Base-by-base conservation (phyloP, 2,113 vertebrate species). In the Chelonoidis abingdonii region DNA sequence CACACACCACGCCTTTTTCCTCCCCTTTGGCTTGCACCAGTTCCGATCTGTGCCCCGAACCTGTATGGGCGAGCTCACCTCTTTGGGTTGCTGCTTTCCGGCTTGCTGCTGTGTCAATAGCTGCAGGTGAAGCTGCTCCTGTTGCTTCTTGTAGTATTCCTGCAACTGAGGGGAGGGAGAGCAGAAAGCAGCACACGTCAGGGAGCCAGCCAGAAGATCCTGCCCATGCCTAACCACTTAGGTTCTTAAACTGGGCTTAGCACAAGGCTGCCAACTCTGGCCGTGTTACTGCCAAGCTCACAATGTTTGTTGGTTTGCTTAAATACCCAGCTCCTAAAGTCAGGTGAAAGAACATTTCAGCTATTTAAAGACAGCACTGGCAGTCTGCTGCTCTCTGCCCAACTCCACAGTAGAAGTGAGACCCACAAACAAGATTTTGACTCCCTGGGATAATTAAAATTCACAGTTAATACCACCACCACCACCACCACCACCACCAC, bases 101-200 rank as follows among this genome's bases (percentile, higher is more conserved):
- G 99, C 99, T 91, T 99, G 99, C 98, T 99, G 99, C 95, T 99
- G 99, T 89, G 99, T 99, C 97, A 99, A 98, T 91, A 99, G 99
- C 98, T 99, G 99, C 93, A 99, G 98, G 96, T 99, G 99, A 93
- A 99, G 98, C 97, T 99, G 99, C 94, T 99, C 99, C 98, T 99
- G 99, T 95, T 99, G 99, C 98, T 99, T 99, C 98, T 99, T 99
- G 97, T 99, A 99, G 94, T 99, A 99, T 97, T 99, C 99, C 98
- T 99, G 99, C 97, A 99, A 98, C 99, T 99, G 97, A 89, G 85
- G 75, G 35, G 38, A 81, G 47, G 72, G 78, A 94, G 86, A 50
- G 50, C 12, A 57, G 87, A 85, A 72, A 83, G 0, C 1, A 85
- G 87, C 81, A 65, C 5, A 76, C 38, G 21, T 88, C 24, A 94